Evolutionary conservation across 2,113 vertebrate genomes (phyloP).

Genomic region (Halcyon senegalensis): DNA sequence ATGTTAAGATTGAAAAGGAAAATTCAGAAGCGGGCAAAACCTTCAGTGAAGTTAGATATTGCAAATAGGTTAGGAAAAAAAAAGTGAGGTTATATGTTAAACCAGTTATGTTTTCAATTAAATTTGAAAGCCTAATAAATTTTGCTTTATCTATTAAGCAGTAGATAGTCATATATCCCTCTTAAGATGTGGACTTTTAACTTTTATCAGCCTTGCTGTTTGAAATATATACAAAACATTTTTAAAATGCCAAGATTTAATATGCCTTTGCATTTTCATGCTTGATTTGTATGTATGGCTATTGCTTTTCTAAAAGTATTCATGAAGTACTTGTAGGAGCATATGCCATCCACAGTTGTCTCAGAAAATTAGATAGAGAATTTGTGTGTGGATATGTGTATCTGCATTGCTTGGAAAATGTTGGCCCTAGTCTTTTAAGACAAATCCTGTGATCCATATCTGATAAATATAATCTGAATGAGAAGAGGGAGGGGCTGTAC

Average conservation of each 20-base stretch:
- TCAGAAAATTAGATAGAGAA: not conserved
- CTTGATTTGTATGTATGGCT: not conserved
- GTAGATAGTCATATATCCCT: not conserved
- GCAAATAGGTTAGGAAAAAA: not conserved
- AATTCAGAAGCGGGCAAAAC: not conserved
- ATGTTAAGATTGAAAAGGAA: not conserved
- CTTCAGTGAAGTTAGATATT: not conserved
- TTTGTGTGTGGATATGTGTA: not conserved
- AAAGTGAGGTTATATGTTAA: not conserved
- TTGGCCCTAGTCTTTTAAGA: not conserved
- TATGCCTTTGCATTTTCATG: not conserved
- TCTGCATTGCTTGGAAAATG: not conserved
- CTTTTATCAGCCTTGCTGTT: not conserved
- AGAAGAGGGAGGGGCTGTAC: not conserved
- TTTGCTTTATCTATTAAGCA: not conserved
- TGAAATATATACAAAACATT: not conserved
- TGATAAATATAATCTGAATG: not conserved
- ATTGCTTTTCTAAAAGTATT: slow-evolving; percentile 43
- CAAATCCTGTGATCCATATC: not conserved
- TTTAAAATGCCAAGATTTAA: not conserved
- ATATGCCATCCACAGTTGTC: not conserved
- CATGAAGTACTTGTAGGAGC: not conserved
- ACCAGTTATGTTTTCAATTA: not conserved
- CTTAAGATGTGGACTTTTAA: not conserved
- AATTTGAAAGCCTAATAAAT: not conserved